Percentiles rank a stretch among this genome's conserved stretches.
Evolutionary conservation across 1,140 invertebrate genomes (phyloP).

Genomic region (Bombus sibiricus): DNA sequence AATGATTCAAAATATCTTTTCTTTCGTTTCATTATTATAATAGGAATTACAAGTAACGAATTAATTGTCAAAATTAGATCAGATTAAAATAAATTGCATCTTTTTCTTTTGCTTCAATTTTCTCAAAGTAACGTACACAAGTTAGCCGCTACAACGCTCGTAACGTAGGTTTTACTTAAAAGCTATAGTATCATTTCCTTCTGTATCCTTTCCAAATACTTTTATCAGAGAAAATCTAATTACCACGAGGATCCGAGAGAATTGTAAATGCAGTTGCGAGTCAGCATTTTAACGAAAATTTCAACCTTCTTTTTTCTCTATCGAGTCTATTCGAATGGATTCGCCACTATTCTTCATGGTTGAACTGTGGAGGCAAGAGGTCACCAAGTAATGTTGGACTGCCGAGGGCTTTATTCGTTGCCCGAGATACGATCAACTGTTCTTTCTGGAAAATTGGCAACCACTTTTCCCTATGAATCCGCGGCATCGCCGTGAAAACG

Average conservation of each 20-base stretch:
- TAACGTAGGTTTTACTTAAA: too few species aligned
- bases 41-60: too few species aligned
- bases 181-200: too few species aligned
- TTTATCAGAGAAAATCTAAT: not conserved
- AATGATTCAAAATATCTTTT: too few species aligned
- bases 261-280: not conserved
- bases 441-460: not conserved
- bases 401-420: not conserved
- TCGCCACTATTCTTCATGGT: not conserved
- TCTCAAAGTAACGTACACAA: too few species aligned
- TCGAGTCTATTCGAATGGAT: not conserved
- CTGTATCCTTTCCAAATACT: too few species aligned
- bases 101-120: too few species aligned
- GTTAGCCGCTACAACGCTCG: too few species aligned
- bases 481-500: not conserved
- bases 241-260: not conserved
- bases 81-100: too few species aligned
- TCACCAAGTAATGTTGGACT: not conserved
- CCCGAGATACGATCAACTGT: not conserved
- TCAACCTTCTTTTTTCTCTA: not conserved
- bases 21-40: too few species aligned
- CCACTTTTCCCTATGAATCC: not conserved
- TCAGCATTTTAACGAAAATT: not conserved
- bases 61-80: too few species aligned
- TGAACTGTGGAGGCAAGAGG: not conserved